Evolutionary conservation across 1,140 invertebrate genomes (phyloP), one percentile per base, ranked within the genome.

Genomic region (Lineus longissimus): DNA sequence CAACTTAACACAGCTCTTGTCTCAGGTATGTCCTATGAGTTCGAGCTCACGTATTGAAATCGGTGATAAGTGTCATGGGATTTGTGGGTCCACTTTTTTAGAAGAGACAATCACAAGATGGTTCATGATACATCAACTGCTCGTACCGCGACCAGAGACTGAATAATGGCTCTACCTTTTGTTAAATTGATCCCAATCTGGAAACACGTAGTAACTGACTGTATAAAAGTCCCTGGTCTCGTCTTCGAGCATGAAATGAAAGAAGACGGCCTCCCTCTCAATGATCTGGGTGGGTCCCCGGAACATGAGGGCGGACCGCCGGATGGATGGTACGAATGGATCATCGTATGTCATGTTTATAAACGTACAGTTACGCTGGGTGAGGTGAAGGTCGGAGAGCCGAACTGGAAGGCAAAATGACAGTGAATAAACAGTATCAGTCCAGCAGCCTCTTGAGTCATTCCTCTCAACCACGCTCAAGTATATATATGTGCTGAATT

Each of bases 161-260:
- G n/a, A n/a, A n/a, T n/a, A n/a, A n/a, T n/a, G n/a, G n/a, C n/a
- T n/a, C n/a, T 36, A 63, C 61, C 61, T 63, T 47, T 27, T 36
- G 23, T 63, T 63, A 47, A 63, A 63, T 27, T 15, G 22, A 33
- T 64, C 62, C 15, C 30, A 64, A 15, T 47, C 57, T 11, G 62
- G 62, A 45, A 64, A 64, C 25, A 64, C 62, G 41, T 60, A 64
- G 33, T 64, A 64, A 40, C 62, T 64, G 25, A 64, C 62, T 7
- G 62, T 64, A 43, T 61, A 64, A 43, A 64, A 64, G 36, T 64
- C 62, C 56, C 62, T 41, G 19, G 62, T 64, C 13, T 59, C 41
- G 57, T 64, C 62, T 29, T 64, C 62, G 22, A 64, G 62, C 2
- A 19, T 22, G 45, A 64, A 64, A 31, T 64, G 62, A 11, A 64